Evolutionary conservation across 2,797 vertebrate genomes (phyloP), one percentile per base, ranked within the genome.

Genomic region (Myoxocephalus aenaeus): DNA sequence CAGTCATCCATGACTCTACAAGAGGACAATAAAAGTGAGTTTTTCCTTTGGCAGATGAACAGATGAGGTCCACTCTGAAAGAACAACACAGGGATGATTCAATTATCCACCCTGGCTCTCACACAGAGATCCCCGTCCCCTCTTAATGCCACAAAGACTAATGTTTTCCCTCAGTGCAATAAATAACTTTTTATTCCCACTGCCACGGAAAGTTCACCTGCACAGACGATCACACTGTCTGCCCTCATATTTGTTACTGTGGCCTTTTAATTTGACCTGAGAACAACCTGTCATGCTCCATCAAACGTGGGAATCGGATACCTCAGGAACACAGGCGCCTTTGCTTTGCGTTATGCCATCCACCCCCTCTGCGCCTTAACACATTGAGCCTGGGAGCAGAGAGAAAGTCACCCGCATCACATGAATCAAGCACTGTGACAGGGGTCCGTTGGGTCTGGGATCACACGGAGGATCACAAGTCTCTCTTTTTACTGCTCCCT

Each of bases 341-440:
- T 89, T 90, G 82, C 85, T 88, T 74, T 66, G 75, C 79, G 3
- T 83, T 79, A 62, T 72, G 83, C 79, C 77, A 69, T 22, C 56
- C 66, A 22, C 69, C 64, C 54, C 79, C 66, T 44, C 75, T 7
- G 69, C 18, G 83, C 61, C 70, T 77, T 36, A 84, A 86, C 89
- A 86, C 89, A 82, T 3, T 34, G 77, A 91, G 88, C 77, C 79
- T 77, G 83, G 82, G 86, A 91, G 90, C 70, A 79, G 87, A 77
- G 80, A 83, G 88, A 92, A 86, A 89, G 86, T 90, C 89, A 86
- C 89, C 90, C 86, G 73, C 90, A 87, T 84, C 89, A 85, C 91
- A 95, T 94, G 93, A 94, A 95, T 94, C 91, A 92, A 83, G 85
- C 89, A 86, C 91, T 94, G 93, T 94, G 93, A 93, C 90, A 80